These are phyloP conservation scores for Geophilus truncorum DNA, from an alignment of 2,888 invertebrate genomes.

Conservation along the genomic window DNA sequence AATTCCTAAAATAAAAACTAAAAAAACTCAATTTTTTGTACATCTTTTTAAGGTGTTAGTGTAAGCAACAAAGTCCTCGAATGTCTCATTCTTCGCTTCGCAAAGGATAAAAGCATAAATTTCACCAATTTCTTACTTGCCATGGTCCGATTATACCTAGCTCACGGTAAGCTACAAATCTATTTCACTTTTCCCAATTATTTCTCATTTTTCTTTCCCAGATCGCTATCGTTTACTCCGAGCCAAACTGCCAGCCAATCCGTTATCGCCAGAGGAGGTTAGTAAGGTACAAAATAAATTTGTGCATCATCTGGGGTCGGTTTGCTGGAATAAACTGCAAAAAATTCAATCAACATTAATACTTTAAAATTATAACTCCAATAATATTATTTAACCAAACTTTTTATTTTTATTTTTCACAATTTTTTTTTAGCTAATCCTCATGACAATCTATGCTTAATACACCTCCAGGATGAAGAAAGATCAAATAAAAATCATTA, in stretches of 20 bases:
- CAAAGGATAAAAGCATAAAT: conserved; percentile 57
- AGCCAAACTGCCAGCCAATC: conserved; percentile 65
- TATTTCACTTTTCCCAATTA: neutral
- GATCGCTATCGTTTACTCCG: conserved; percentile 65
- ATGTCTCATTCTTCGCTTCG: conserved; percentile 63
- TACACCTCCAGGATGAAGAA: conserved; percentile 41
- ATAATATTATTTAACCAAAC: conserved; percentile 32
- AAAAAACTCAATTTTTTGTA: neutral
- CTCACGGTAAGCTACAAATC: conserved; percentile 58
- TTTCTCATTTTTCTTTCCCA: conserved; percentile 48
- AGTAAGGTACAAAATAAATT: conserved; percentile 40
- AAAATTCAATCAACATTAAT: neutral
- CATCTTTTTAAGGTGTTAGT: conserved; percentile 51
- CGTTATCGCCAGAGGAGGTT: conserved; percentile 66
- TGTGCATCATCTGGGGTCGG: neutral
- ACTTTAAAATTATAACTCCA: conserved; percentile 19
- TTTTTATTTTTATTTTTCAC: neutral
- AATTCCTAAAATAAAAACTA: neutral
- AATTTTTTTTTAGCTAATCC: conserved; percentile 54
- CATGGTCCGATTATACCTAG: conserved; percentile 59
- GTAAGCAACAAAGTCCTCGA: conserved; percentile 72
- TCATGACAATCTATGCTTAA: conserved; percentile 59
- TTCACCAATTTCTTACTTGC: conserved; percentile 62
- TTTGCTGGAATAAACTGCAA: neutral
- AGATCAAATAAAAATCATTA: neutral